Evolutionary conservation across 2,797 vertebrate species (phyloP).

Genomic region (Acipenser ruthenus): DNA sequence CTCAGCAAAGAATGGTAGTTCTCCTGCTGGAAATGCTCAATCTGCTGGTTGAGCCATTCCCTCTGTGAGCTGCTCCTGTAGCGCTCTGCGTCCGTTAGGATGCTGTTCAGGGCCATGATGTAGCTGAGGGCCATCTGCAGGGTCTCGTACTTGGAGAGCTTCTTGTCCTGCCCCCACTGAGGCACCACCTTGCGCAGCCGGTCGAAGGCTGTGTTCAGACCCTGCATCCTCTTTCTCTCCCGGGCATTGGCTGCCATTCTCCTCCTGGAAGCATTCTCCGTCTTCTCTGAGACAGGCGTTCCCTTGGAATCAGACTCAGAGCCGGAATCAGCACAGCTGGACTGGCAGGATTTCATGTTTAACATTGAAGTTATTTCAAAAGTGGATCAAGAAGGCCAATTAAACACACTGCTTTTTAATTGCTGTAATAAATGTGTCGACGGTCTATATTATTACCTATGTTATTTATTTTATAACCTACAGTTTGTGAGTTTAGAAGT

Average conservation of each 20-base stretch:
- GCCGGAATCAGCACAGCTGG: conserved; percentile 47
- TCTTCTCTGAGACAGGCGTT: conserved; percentile 49
- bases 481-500: no score
- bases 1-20: conserved; percentile 54
- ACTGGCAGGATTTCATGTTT: conserved; percentile 73
- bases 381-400: conserved; percentile 12
- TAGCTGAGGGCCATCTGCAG: conserved; percentile 98
- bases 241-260: conserved; percentile 89
- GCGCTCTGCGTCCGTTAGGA: conserved; percentile 76
- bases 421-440: no score
- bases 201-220: conserved; percentile 91
- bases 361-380: not conserved
- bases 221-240: conserved; percentile 91
- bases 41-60: conserved; percentile 79
- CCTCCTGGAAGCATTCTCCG: conserved; percentile 66
- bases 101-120: conserved; percentile 90
- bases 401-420: no score
- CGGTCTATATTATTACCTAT: no score
- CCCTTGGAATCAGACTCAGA: conserved; percentile 50
- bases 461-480: no score
- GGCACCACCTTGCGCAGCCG: conserved; percentile 86
- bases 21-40: conserved; percentile 65
- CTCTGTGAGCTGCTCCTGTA: conserved; percentile 59
- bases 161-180: conserved; percentile 95
- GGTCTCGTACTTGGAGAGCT: conserved; percentile 96